Percentiles rank a stretch among this genome's conserved stretches.
Evolutionary conservation across 2,888 invertebrate species (phyloP).

Genomic region (Tetragonisca angustula): DNA sequence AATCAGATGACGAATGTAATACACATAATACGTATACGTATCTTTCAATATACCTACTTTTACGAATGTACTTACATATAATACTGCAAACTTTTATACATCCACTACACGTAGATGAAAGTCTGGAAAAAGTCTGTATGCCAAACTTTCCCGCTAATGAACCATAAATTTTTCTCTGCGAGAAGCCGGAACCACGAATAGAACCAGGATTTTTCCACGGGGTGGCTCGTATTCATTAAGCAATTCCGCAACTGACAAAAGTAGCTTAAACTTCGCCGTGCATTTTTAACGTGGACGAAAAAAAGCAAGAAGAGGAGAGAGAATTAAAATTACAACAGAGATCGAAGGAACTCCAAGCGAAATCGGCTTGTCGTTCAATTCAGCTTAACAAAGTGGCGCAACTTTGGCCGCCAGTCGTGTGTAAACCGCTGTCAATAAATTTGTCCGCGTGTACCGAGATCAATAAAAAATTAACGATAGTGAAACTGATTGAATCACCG

Average conservation of each 20-base stretch:
- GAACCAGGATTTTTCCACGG: not conserved
- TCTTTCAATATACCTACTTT: not conserved
- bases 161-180: not conserved
- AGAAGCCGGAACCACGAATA: not conserved
- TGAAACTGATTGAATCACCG: not conserved
- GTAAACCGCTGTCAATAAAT: not conserved
- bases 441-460: not conserved
- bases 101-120: not conserved
- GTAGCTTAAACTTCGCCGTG: not conserved
- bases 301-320: not conserved
- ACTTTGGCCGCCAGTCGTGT: not conserved
- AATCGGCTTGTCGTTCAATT: not conserved
- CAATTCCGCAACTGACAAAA: not conserved
- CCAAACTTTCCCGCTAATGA: not conserved
- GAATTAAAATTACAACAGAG: not conserved
- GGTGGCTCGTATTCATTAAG: not conserved
- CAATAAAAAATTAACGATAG: not conserved
- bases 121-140: not conserved
- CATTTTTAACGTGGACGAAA: not conserved
- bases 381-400: not conserved
- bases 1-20: too few species aligned
- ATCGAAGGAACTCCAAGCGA: not conserved
- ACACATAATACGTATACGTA: not conserved
- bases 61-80: not conserved
- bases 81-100: not conserved